Evolutionary conservation across 2,113 vertebrate species (phyloP).

Genomic region (Corydoras maculifer): DNA sequence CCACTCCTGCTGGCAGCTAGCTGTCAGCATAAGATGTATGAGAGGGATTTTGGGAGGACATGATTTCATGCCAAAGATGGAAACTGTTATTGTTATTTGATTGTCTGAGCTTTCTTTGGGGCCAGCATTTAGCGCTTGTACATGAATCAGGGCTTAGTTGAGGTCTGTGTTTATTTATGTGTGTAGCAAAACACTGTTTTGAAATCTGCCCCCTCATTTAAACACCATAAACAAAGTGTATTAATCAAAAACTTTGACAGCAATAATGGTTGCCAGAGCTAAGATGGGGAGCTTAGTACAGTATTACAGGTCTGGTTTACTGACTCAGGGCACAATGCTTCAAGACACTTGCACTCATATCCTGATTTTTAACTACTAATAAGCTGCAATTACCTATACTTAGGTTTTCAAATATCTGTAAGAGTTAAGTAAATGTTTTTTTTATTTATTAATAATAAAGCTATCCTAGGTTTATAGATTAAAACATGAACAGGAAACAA

Average conservation of each 20-base stretch:
- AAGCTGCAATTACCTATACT: too few relatives aligned
- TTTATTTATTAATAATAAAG: too few relatives aligned
- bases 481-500: too few relatives aligned
- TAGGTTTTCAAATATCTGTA: too few relatives aligned
- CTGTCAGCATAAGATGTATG: slow-evolving; percentile 73
- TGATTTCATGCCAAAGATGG: slow-evolving; percentile 72
- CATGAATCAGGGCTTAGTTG: slow-evolving; percentile 54
- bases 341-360: too few relatives aligned
- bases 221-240: slow-evolving; percentile 73
- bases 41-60: slow-evolving; percentile 59
- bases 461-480: too few relatives aligned
- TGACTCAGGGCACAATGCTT: too few relatives aligned
- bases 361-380: too few relatives aligned
- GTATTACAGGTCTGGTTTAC: too few relatives aligned
- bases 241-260: slow-evolving; percentile 67
- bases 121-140: slow-evolving; percentile 55
- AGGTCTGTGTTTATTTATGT: slow-evolving; percentile 62
- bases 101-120: slow-evolving; percentile 59
- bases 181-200: slow-evolving; percentile 63
- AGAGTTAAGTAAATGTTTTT: too few relatives aligned
- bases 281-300: neutral
- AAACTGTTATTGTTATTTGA: slow-evolving; percentile 70
- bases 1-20: slow-evolving; percentile 63
- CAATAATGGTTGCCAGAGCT: slow-evolving; percentile 68
- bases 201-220: slow-evolving; percentile 65